Base-by-base conservation (phyloP, 2,888 invertebrate species). In the Hydroisotoma schaefferi region DNA sequence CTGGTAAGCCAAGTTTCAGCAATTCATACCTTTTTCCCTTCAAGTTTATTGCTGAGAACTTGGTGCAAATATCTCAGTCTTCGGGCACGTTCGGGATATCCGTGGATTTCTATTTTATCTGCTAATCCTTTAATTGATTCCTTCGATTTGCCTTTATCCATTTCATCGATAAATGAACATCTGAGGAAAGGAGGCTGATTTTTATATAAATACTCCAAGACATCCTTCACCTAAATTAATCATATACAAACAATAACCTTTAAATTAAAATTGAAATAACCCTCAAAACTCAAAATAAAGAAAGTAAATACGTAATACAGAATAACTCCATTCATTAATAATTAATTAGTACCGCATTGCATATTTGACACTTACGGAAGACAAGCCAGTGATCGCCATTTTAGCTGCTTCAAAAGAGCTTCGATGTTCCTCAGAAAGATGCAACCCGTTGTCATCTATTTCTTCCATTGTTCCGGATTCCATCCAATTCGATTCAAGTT, bases 21-120 rank as follows among this genome's bases (percentile, higher is more conserved):
- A n/a, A n/a, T n/a, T n/a, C n/a, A n/a, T n/a, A n/a, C n/a, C n/a
- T n/a, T n/a, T n/a, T n/a, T n/a, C n/a, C n/a, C n/a, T n/a, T n/a
- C 27, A 40, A 54, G 61, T 55, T 65, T 67, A 6, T 55, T n/a
- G 2, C 27, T 22, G 25, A 69, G 43, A 1, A 55, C 37, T 1
- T 47, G 29, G 28, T 57, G 44, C 47, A 69, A 44, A 27, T 69
- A 69, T n/a, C 57, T 25, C 18, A 69, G 27, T 33, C 69, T 38
- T 3, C 56, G 55, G 2, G 55, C 61, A 18, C 65, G 47, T 46
- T 69, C 67, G 2, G 51, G 55, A 38, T 61, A 63, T 10, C 69
- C 67, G 46, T 69, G 63, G 43, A 67, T 63, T 28, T 26, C 52
- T 18, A 69, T 59, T 44, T 65, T 64, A 20, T 63, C 61, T 18